Base-by-base conservation (phyloP, 64 coral and sea anemone species). In the Actinia tenebrosa region DNA sequence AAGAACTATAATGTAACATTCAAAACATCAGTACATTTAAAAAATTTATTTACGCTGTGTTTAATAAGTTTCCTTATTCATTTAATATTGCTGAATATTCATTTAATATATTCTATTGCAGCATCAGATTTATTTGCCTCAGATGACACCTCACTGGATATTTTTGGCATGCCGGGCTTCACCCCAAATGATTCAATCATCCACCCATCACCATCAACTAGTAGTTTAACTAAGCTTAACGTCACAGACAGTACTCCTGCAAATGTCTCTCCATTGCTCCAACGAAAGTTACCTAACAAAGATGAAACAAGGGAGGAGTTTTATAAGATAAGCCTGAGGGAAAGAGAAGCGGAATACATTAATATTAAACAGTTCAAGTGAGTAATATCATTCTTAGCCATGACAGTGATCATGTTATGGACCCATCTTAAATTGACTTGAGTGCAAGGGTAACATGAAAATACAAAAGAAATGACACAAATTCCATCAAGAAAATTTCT, bases 91-190 rank as follows among this genome's bases (percentile, higher is more conserved):
- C 53, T 55, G 30, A 37, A 37, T 37, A 37, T 37, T 37, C 30
- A 37, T 37, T 37, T 37, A 37, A 26, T 71, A 6, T 71, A 25
- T 71, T 18, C 3, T 9, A 14, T 75, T 75, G 13, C 25, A 75
- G 69, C 69, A 3, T 42, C 69, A 15, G 69, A 75, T 25, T 27
- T 42, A 75, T 75, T 75, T 75, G 23, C 8, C n/a, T 75, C 69
- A 1, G 69, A 75, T 75, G 79, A 81, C 44, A 50, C 1, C 46
- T 64, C 77, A 16, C 43, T 96, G 30, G 94, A 97, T 53, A 56
- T 84, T 5, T 97, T 97, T 88, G 94, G 94, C 86, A 97, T 97
- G 94, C 94, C 94, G 61, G 86, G 92, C 15, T 88, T 97, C 26
- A 87, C 91, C 44, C 54, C 71, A 44, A 84, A 68, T 27, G 37